Evolutionary conservation across 2,888 invertebrate genomes (phyloP).

Genomic region (Eristalinus aeneus): DNA sequence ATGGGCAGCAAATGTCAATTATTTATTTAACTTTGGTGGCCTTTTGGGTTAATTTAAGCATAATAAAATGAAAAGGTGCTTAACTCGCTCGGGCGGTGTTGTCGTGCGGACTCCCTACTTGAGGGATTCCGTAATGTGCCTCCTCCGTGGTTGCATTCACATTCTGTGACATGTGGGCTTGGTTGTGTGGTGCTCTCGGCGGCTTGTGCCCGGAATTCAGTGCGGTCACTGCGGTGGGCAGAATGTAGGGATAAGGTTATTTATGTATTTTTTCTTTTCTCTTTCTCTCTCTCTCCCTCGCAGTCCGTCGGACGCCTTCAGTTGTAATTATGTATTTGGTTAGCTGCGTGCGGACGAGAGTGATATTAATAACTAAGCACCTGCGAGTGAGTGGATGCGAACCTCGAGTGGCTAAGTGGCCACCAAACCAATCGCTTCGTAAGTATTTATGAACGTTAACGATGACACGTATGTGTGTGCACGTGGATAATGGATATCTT

Average conservation of each 20-base stretch:
- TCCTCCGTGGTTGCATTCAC: not conserved
- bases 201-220: not conserved
- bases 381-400: not conserved
- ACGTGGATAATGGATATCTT: not conserved
- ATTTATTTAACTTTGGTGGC: not conserved
- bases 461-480: not conserved
- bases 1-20: not conserved
- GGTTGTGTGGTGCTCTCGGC: not conserved
- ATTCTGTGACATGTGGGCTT: not conserved
- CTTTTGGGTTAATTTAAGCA: constrained; percentile 4
- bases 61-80: constrained; percentile 10
- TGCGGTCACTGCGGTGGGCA: constrained; percentile 1
- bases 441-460: constrained; percentile 40
- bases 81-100: constrained; percentile 1
- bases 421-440: constrained; percentile 34
- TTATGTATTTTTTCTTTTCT: constrained; percentile 3
- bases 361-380: constrained; percentile 11
- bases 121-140: not conserved
- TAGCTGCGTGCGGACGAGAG: not conserved
- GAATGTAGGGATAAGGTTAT: constrained; percentile 24
- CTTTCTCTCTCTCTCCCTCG: not conserved
- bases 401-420: constrained; percentile 23
- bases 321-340: constrained; percentile 24
- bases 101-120: not conserved
- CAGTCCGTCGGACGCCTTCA: not conserved